phyloP scores from a whole-genome alignment of 1,140 invertebrate genomes.

The Asbolus verrucosus region DNA sequence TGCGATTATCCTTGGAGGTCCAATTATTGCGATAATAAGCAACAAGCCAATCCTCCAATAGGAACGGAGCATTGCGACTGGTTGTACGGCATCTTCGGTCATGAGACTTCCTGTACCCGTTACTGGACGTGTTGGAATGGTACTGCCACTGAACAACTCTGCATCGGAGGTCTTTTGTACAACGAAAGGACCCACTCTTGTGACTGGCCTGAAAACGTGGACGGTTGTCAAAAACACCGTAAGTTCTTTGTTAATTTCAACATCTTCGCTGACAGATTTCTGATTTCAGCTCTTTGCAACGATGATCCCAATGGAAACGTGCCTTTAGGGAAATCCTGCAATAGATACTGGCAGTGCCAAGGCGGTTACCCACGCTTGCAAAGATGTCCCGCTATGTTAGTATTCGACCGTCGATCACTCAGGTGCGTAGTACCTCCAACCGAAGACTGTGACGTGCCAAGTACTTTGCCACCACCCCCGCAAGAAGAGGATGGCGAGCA shows the following conservation, averaged over 20 bases:
- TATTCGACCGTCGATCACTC: slow-evolving; percentile 85
- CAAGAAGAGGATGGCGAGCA: slow-evolving; percentile 64
- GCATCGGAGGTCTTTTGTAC: slow-evolving; percentile 91
- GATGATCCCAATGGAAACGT: slow-evolving; percentile 81
- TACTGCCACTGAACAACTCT: slow-evolving; percentile 91
- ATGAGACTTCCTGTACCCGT: slow-evolving; percentile 91
- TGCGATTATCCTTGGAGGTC: slow-evolving; percentile 92
- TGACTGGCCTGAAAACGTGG: slow-evolving; percentile 94
- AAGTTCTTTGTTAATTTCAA: slow-evolving; percentile 66
- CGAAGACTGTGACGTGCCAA: slow-evolving; percentile 86
- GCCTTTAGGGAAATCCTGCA: slow-evolving; percentile 88
- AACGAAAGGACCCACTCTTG: slow-evolving; percentile 91
- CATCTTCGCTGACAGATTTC: too few relatives aligned
- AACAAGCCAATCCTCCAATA: slow-evolving; percentile 84
- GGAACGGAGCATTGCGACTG: slow-evolving; percentile 90
- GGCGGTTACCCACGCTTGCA: slow-evolving; percentile 91
- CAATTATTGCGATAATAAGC: slow-evolving; percentile 85
- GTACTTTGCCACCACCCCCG: slow-evolving; percentile 75
- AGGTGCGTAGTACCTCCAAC: slow-evolving; percentile 90
- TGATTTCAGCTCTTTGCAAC: slow-evolving; percentile 86
- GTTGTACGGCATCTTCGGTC: slow-evolving; percentile 93
- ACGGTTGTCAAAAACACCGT: slow-evolving; percentile 94
- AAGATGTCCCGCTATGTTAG: slow-evolving; percentile 89
- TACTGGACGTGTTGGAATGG: slow-evolving; percentile 97
- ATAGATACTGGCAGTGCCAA: slow-evolving; percentile 93